Percentiles rank a stretch among this genome's conserved stretches.
Conservation (phyloP, 1,140 invertebrate species). For the Xylocopa sonorina region DNA sequence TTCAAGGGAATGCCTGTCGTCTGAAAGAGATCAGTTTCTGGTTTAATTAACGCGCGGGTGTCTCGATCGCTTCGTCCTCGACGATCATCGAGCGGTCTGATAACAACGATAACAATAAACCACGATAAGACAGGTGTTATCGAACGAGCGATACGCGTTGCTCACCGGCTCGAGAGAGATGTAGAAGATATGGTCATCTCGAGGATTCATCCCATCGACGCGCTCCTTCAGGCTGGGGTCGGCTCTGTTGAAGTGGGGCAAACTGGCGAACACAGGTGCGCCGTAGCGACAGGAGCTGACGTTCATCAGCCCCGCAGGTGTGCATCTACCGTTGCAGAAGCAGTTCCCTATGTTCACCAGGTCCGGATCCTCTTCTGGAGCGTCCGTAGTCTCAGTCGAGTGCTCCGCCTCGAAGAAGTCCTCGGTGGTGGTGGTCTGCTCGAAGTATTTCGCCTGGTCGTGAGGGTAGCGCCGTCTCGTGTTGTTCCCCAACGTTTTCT, state of each 20-base stretch:
- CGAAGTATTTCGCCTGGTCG: slow-evolving; percentile 77
- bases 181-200: slow-evolving; percentile 83
- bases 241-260: slow-evolving; percentile 88
- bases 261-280: slow-evolving; percentile 86
- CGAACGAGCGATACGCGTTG: too few relatives aligned
- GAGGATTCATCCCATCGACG: slow-evolving; percentile 84
- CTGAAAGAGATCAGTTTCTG: slow-evolving; percentile 77
- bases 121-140: too few relatives aligned
- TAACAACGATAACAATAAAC: too few relatives aligned
- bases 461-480: slow-evolving; percentile 75
- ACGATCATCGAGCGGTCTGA: background rate
- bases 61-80: background rate
- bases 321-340: slow-evolving; percentile 87
- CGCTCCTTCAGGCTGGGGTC: slow-evolving; percentile 82
- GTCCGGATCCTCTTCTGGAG: slow-evolving; percentile 74
- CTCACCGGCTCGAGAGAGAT: slow-evolving; percentile 85
- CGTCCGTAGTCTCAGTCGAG: slow-evolving; percentile 46
- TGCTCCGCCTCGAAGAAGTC: slow-evolving; percentile 73
- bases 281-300: slow-evolving; percentile 82
- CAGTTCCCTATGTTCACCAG: slow-evolving; percentile 85
- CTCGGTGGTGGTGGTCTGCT: slow-evolving; percentile 76
- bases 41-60: background rate
- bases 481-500: slow-evolving; percentile 77
- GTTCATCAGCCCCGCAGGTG: slow-evolving; percentile 85
- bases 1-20: slow-evolving; percentile 88